Evolutionary conservation across 2,797 vertebrate genomes (phyloP).

Genomic region (Myotis vivesi): DNA sequence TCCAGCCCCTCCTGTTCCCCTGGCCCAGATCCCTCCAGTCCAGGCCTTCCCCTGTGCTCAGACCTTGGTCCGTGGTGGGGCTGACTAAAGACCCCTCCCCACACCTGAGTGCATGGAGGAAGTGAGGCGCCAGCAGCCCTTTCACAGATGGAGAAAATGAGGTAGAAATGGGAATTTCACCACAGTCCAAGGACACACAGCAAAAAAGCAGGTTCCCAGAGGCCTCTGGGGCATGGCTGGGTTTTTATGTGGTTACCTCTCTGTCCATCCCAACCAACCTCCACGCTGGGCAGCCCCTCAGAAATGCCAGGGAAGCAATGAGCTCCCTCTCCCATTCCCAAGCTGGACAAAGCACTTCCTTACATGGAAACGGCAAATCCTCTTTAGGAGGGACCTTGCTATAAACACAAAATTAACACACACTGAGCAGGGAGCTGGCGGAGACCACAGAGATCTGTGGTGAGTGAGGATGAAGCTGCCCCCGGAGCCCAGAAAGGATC

Average conservation of each 20-base stretch:
- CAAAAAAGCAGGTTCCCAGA: neutral
- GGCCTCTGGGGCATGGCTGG: neutral
- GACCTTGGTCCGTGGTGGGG: neutral
- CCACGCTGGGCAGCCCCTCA: neutral
- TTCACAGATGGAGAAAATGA: neutral
- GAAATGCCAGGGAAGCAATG: neutral
- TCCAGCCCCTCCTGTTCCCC: neutral
- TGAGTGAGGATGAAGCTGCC: neutral
- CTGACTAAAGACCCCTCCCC: neutral
- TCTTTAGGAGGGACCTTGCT: constrained; percentile 63
- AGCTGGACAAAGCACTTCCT: constrained; percentile 71
- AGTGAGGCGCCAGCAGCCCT: neutral
- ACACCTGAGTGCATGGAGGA: rapidly evolving
- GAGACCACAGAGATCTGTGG: neutral
- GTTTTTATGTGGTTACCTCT: neutral
- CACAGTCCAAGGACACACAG: neutral
- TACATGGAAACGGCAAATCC: constrained; percentile 77
- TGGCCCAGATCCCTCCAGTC: neutral
- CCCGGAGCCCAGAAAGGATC: neutral
- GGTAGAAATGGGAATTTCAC: neutral
- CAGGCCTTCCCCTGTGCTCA: neutral
- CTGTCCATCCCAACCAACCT: constrained; percentile 34
- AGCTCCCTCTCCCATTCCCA: neutral
- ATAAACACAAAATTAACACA: constrained; percentile 67
- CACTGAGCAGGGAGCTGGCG: neutral